Percentiles rank a stretch among this genome's conserved stretches.
Conservation (phyloP, 1,140 invertebrate species). For the Cylas formicarius region DNA sequence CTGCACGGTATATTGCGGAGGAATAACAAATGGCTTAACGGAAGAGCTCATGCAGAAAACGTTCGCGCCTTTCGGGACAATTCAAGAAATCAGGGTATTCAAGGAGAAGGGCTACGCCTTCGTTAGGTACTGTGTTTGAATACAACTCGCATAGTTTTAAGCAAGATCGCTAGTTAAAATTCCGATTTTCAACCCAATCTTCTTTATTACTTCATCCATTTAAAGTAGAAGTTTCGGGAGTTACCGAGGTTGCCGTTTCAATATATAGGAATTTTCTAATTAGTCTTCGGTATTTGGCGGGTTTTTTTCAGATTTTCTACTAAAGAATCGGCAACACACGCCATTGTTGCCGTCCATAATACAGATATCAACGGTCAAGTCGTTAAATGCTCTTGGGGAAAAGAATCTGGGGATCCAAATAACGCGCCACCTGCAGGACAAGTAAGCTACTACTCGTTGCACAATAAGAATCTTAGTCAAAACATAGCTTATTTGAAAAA, state of each 20-base stretch:
- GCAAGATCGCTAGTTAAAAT: no score
- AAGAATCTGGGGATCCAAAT: conserved; percentile 76
- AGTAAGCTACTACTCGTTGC: conserved; percentile 24
- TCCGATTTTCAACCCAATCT: no score
- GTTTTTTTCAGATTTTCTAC: conserved; percentile 86
- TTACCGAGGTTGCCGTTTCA: no score
- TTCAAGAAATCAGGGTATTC: conserved; percentile 96
- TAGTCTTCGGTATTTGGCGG: conserved; percentile 2
- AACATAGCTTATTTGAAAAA: not conserved
- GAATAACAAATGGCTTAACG: conserved; percentile 85
- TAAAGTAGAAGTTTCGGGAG: no score
- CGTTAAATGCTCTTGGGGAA: conserved; percentile 99
- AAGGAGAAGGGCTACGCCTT: conserved; percentile 99
- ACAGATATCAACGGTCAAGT: conserved; percentile 92
- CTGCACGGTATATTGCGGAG: conserved; percentile 98
- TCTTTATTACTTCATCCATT: no score
- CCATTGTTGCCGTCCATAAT: conserved; percentile 95
- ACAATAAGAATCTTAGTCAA: conserved; percentile 1
- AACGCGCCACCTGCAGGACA: conserved; percentile 45
- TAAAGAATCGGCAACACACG: conserved; percentile 94
- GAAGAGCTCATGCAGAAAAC: conserved; percentile 95
- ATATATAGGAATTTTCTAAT: not conserved
- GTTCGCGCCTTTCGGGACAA: conserved; percentile 88
- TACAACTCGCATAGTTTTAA: no score
- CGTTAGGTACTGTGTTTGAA: conserved; percentile 54